phyloP scores from a whole-genome alignment of 2,113 vertebrate species.

The Xyliphius kryptos region DNA sequence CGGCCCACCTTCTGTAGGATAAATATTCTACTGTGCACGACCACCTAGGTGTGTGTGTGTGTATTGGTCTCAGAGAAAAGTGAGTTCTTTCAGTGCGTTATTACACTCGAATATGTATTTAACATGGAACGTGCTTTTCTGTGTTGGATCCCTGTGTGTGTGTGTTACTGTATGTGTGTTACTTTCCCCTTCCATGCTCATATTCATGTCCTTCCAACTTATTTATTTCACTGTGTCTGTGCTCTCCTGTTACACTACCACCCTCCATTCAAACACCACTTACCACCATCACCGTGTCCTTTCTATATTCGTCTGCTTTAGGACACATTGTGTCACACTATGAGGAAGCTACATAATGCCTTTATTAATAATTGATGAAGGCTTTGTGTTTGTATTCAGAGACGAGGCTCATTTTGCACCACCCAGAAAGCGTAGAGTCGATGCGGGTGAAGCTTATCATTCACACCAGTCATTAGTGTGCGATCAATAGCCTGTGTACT shows the following conservation, averaged over 20 bases:
- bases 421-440: slow-evolving; percentile 3
- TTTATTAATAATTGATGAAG: slow-evolving; percentile 12
- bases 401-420: background rate
- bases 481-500: slow-evolving; percentile 9
- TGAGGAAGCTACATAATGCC: slow-evolving; percentile 14
- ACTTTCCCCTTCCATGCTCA: slow-evolving; percentile 14
- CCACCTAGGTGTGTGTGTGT: slow-evolving; percentile 22
- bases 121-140: slow-evolving; percentile 33
- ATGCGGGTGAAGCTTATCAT: slow-evolving; percentile 19
- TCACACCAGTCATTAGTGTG: slow-evolving; percentile 31
- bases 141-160: slow-evolving; percentile 13
- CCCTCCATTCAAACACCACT: slow-evolving; percentile 15
- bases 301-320: slow-evolving; percentile 11
- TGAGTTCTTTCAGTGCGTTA: slow-evolving; percentile 28
- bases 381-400: slow-evolving; percentile 12
- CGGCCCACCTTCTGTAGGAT: slow-evolving; percentile 4
- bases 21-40: slow-evolving; percentile 32
- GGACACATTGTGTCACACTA: background rate
- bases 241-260: slow-evolving; percentile 18
- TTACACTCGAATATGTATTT: slow-evolving; percentile 32
- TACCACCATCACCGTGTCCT: background rate
- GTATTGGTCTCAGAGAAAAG: slow-evolving; percentile 24
- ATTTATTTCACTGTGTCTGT: slow-evolving; percentile 19
- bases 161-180: slow-evolving; percentile 13
- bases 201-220: slow-evolving; percentile 26